Base-by-base conservation (phyloP, 2,888 invertebrate genomes). In the Scelioninae gen. 1 region DNA sequence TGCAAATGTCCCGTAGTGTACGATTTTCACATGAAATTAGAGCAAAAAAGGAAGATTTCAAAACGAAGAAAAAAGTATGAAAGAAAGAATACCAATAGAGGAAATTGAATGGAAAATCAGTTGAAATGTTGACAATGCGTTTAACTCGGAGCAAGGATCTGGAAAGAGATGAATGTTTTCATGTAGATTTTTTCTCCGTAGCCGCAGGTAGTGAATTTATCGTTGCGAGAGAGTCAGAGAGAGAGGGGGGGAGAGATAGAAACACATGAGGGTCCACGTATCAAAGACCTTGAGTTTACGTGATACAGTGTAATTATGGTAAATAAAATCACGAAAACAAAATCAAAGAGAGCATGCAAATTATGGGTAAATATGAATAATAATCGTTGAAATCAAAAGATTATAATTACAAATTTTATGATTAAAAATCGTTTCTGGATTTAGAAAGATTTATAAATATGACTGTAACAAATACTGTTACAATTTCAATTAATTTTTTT, bases 161-260 rank as follows among this genome's bases (percentile, higher is more conserved):
- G 40, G 11, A 10, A 40, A 40, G 10, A 10, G 10, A 8, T 10
- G 45, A n/a, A 32, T 32, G 1, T 32, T 32, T 55, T 31, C 32
- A 55, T 32, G 38, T 34, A 38, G 10, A 29, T 63, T 47, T 65
- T 23, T 51, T 34, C 13, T 63, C 13, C 32, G 15, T n/a, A n/a
- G n/a, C n/a, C n/a, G 62, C 51, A 51, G 65, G 65, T 65, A 65
- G 51, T 51, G 32, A 65, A 65, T 15, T 65, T 65, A 65, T 66
- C 53, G 55, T n/a, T 31, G 29, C 29, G 29, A 62, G 31, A 40
- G 29, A 62, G n/a, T 45, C 31, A n/a, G n/a, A n/a, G n/a, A n/a
- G n/a, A n/a, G n/a, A n/a, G n/a, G n/a, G n/a, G n/a, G n/a, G n/a
- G n/a, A n/a, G n/a, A n/a, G n/a, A n/a, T n/a, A n/a, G n/a, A n/a